phyloP scores from a whole-genome alignment of 1,140 invertebrate species.

The Bicyclus anynana region DNA sequence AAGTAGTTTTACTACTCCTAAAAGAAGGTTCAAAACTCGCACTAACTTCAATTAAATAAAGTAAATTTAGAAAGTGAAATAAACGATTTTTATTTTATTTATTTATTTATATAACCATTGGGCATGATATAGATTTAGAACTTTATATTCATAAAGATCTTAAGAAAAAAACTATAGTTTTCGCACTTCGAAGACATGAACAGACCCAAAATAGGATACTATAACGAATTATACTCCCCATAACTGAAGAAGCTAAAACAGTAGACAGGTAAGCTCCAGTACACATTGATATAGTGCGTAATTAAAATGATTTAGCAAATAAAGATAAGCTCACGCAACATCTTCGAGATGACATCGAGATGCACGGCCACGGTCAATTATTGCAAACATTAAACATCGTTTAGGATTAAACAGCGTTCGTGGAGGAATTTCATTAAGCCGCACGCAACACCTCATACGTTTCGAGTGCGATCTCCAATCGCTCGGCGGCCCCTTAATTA shows the following conservation, averaged over 20 bases:
- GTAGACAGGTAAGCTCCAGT: background rate
- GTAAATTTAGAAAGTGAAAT: no score
- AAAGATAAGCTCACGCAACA: background rate
- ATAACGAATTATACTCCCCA: background rate
- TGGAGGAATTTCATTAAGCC: slow-evolving; percentile 42
- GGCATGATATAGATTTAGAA: no score
- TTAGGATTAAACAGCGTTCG: slow-evolving; percentile 27
- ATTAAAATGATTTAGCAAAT: background rate
- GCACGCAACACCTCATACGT: slow-evolving; percentile 37
- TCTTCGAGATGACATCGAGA: background rate
- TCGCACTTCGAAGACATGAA: no score
- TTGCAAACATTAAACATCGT: slow-evolving; percentile 13
- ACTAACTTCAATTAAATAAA: no score
- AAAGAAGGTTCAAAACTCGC: no score
- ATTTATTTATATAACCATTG: no score
- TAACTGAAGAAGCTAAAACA: background rate
- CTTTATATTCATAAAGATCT: no score
- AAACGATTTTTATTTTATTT: no score
- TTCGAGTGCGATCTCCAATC: slow-evolving; percentile 43
- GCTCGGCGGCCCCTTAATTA: slow-evolving; percentile 44
- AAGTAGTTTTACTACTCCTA: no score
- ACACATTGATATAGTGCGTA: background rate
- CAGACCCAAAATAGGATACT: no score
- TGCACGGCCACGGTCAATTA: slow-evolving; percentile 1
- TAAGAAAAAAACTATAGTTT: no score